Evolutionary conservation across 2,888 invertebrate species (phyloP).

Genomic region (Cephalotes varians): DNA sequence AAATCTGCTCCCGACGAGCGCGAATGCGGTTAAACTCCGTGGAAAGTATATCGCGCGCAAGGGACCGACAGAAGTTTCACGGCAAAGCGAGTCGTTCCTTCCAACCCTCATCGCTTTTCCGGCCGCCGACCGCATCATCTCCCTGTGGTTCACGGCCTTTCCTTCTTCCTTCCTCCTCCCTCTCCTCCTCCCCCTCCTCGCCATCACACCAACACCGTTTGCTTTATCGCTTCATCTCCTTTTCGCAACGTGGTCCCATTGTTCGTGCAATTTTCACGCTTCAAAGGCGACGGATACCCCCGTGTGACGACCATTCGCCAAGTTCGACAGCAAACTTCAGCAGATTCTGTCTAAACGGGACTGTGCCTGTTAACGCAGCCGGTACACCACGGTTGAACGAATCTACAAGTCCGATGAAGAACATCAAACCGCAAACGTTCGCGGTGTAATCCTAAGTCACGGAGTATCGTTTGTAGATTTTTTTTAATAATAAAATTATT

Average conservation of each 20-base stretch:
- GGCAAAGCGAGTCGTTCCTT: conserved; percentile 32
- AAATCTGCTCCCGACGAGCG: conserved; percentile 52
- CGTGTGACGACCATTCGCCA: conserved; percentile 65
- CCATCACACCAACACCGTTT: conserved; percentile 8
- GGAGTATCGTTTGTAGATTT: background rate
- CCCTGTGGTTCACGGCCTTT: conserved; percentile 26
- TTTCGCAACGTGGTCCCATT: conserved; percentile 58
- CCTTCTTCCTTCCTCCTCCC: background rate
- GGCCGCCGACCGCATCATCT: conserved; percentile 39
- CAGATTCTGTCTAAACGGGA: conserved; percentile 68
- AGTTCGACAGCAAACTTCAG: conserved; percentile 73
- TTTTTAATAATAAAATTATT: background rate
- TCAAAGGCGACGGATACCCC: conserved; percentile 70
- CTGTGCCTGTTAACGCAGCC: conserved; percentile 62
- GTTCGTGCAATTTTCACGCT: conserved; percentile 77
- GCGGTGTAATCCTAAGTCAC: background rate
- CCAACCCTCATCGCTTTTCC: conserved; percentile 35
- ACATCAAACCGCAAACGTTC: conserved; percentile 24
- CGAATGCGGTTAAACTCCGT: conserved; percentile 59
- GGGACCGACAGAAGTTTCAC: conserved; percentile 58
- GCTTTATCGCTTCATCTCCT: conserved; percentile 7
- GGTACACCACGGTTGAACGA: conserved; percentile 58
- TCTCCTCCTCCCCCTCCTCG: background rate
- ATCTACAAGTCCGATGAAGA: conserved; percentile 56
- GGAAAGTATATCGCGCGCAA: conserved; percentile 61